phyloP scores from a whole-genome alignment of 2,888 invertebrate species.

The Oconnorella tubifera region DNA sequence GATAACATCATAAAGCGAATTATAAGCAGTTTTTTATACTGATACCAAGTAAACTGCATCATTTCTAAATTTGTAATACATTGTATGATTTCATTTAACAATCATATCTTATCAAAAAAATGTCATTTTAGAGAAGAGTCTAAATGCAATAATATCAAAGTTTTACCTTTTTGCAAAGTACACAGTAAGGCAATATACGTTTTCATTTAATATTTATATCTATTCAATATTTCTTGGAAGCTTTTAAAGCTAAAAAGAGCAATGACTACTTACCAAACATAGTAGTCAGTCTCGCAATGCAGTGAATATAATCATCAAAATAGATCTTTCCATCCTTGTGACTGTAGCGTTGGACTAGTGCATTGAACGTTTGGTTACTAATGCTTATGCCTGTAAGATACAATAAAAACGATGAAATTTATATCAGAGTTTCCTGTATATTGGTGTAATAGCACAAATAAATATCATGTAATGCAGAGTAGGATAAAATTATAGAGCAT shows the following conservation, averaged over 20 bases:
- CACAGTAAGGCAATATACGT: background rate
- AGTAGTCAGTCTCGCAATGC: constrained; percentile 84
- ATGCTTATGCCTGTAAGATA: constrained; percentile 66
- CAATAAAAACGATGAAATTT: background rate
- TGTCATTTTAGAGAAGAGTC: background rate
- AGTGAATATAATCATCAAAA: constrained; percentile 93
- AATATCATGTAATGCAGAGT: no score
- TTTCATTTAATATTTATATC: no score
- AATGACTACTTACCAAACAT: constrained; percentile 83
- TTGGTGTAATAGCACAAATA: no score
- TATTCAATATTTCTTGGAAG: no score
- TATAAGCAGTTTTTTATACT: no score
- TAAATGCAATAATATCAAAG: no score
- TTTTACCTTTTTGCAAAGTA: background rate
- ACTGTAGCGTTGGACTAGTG: constrained; percentile 85
- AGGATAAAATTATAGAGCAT: no score
- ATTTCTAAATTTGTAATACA: no score
- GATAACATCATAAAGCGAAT: background rate
- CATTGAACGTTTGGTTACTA: constrained; percentile 83
- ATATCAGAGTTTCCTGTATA: no score
- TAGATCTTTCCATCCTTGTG: constrained; percentile 74
- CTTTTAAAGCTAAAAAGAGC: no score
- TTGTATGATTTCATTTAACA: no score
- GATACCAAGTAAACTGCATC: no score
- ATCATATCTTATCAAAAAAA: background rate